Percentiles rank a stretch among this genome's conserved stretches.
Conservation (phyloP, 2,797 vertebrate species). For the Pseudomugil gertrudae region DNA sequence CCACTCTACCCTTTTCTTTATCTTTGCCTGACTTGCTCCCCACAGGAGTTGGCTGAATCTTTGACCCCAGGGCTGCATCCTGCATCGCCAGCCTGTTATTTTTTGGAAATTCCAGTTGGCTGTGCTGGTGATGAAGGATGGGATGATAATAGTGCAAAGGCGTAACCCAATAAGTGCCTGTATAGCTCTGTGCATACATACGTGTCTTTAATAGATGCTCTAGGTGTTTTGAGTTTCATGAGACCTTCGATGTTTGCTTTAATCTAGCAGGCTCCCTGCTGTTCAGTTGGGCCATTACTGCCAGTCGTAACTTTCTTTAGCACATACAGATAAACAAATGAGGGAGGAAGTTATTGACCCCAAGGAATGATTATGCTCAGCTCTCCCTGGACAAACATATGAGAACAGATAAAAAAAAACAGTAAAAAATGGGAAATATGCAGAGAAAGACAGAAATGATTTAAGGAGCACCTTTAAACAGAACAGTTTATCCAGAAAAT, state of each 20-base stretch:
- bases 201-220: slow-evolving; percentile 55
- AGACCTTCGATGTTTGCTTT: slow-evolving; percentile 42
- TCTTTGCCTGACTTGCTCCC: slow-evolving; percentile 60
- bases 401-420: slow-evolving; percentile 35
- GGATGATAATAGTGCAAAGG: slow-evolving; percentile 45
- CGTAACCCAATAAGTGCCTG: slow-evolving; percentile 38
- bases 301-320: slow-evolving; percentile 40
- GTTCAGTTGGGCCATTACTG: slow-evolving; percentile 27
- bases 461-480: slow-evolving; percentile 42
- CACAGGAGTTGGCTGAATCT: slow-evolving; percentile 70
- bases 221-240: slow-evolving; percentile 55
- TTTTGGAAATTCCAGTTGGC: slow-evolving; percentile 74
- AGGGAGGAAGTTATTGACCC: slow-evolving; percentile 21
- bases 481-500: slow-evolving; percentile 60
- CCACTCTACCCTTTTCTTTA: slow-evolving; percentile 35
- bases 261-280: slow-evolving; percentile 52
- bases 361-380: slow-evolving; percentile 46
- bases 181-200: slow-evolving; percentile 28
- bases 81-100: slow-evolving; percentile 75
- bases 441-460: slow-evolving; percentile 36
- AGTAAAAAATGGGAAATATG: slow-evolving; percentile 34
- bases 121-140: slow-evolving; percentile 60
- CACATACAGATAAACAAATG: slow-evolving; percentile 40
- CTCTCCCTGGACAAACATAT: slow-evolving; percentile 34
- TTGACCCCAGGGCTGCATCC: slow-evolving; percentile 72